These are phyloP conservation scores for Odontocolon sp. DNA, from an alignment of 2,888 invertebrate species.

Conservation along the genomic window DNA sequence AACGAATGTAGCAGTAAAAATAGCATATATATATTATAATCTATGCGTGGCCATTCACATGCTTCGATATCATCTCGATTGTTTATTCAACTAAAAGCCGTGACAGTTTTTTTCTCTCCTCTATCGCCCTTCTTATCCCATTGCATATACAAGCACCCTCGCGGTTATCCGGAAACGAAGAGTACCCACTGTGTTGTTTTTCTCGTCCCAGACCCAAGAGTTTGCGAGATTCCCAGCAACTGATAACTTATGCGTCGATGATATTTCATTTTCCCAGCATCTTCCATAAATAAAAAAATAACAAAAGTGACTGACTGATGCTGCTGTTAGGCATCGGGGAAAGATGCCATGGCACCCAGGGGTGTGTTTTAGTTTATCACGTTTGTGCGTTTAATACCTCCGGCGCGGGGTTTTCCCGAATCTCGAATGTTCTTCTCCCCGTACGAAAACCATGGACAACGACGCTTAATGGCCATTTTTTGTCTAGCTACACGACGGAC, in stretches of 20 bases:
- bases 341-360: constrained; percentile 50
- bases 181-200: constrained; percentile 58
- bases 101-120: constrained; percentile 28
- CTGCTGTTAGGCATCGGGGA: constrained; percentile 29
- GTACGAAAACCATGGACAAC: constrained; percentile 62
- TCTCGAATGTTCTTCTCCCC: constrained; percentile 49
- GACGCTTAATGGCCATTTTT: constrained; percentile 78
- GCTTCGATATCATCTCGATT: constrained; percentile 60
- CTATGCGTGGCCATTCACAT: constrained; percentile 51
- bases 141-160: constrained; percentile 15
- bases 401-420: constrained; percentile 38
- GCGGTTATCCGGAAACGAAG: constrained; percentile 44
- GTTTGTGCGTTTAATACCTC: constrained; percentile 74
- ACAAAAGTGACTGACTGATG: constrained; percentile 41
- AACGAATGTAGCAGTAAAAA: neutral
- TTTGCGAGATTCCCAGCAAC: constrained; percentile 47
- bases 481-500: constrained; percentile 68
- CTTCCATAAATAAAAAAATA: constrained; percentile 58
- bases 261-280: constrained; percentile 68
- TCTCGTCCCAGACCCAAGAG: constrained; percentile 26
- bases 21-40: constrained; percentile 42
- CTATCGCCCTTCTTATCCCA: constrained; percentile 28
- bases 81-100: constrained; percentile 76
- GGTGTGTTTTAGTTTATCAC: constrained; percentile 79
- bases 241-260: constrained; percentile 65